Evolutionary conservation across 2,797 vertebrate genomes (phyloP), one percentile per base, ranked within the genome.

Genomic region (Acomys russatus): DNA sequence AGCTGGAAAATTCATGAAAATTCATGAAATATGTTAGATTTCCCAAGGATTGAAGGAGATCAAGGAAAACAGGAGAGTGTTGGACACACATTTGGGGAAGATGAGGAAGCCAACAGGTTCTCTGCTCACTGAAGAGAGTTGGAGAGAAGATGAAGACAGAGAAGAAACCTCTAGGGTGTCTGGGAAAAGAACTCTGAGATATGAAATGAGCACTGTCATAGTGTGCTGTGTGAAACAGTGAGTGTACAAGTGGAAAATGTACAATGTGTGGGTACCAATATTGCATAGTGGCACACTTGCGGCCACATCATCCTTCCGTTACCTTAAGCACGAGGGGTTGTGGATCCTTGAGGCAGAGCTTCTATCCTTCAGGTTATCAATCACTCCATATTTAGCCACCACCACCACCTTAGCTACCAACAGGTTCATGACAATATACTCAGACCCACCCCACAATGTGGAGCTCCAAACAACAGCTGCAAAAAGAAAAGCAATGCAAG

Each of bases 401-500:
- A 2, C 9, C 49, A 5, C 22, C 33, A 25, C 1, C 73, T 88
- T 80, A 12, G 9, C 17, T 18, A 74, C 64, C 54, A 28, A 76
- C 10, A 90, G 25, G 25, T 30, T 73, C 44, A 82, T 2, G 44
- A 25, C 30, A 77, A 68, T 15, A 20, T 33, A 73, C 30, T 9
- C 2, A 4, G 17, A 70, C 33, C 61, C 25, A 38, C 22, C 79
- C 17, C 33, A 59, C 23, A 2, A 5, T 51, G 17, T 0, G 70
- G 23, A 73, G 56, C 1, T 78, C 49, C 20, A 76, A 92, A 71
- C n/a, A 49, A 89, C 28, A 44, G 20, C 51, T 94, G 44, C 88
- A 87, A 90, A 85, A 56, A 73, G 79, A 91, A 84, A 88, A 88
- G 59, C 94, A 71, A 68, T 79, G 59, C 94, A 71, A 66, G 79